Base-by-base conservation (phyloP, 2,888 invertebrate species). In the Tanytarsus gracilentus region DNA sequence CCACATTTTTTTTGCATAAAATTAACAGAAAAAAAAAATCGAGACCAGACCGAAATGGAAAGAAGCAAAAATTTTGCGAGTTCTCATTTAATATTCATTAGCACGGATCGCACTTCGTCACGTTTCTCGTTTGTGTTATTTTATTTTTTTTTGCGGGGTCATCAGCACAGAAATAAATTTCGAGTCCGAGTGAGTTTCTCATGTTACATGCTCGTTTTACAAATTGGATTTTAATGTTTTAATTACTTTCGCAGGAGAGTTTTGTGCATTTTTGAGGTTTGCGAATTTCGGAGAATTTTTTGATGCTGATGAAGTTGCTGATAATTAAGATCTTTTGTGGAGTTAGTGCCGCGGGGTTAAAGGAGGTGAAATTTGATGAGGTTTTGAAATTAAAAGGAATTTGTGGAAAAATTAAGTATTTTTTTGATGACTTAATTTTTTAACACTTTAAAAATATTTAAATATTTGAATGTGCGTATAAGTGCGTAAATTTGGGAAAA, bases 161-260 rank as follows among this genome's bases (percentile, higher is more conserved):
- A 33, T 3, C 6, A 33, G 33, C 9, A 5, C 6, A 33, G n/a
- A 33, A 33, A 33, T 29, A 29, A 5, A 33, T n/a, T n/a, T n/a
- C n/a, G n/a, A 33, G n/a, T 11, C 9, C 33, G 9, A 9, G n/a
- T 33, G 33, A 2, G n/a, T 11, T 9, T 33, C 18, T 44, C 44
- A 21, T 53, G 52, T 52, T 52, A 16, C 23, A 36, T n/a, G 40
- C 44, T 56, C 44, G 40, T 56, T 44, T 40, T 56, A 56, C 56
- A 56, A 56, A 56, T 56, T 56, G 56, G 26, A 44, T 40, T 56
- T 56, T 56, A 56, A 56, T 56, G 56, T 56, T 56, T 56, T 56
- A 56, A 56, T 56, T 56, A 56, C 56, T 56, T 40, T 25, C n/a
- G 30, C 30, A n/a, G n/a, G n/a, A n/a, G n/a, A n/a, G n/a, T n/a